Base-by-base conservation (phyloP, 2,888 invertebrate species). In the Proisotoma minuta region DNA sequence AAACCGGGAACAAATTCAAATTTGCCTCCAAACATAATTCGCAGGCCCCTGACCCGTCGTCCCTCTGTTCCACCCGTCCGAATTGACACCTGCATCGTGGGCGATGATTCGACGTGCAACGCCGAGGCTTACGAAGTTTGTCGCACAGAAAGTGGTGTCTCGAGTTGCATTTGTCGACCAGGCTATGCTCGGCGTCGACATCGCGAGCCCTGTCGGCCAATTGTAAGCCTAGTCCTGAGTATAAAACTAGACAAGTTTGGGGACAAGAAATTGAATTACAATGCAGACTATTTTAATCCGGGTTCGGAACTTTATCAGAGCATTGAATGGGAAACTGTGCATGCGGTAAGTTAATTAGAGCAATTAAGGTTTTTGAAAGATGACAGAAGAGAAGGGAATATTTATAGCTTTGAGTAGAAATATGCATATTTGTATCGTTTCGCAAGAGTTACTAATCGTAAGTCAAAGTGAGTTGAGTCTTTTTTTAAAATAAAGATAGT, bases 51-150 rank as follows among this genome's bases (percentile, higher is more conserved):
- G 18, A 69, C 70, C 15, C 65, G 70, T 15, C 54, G 67, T 18
- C 74, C 70, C 2, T 47, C 65, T 22, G 59, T 68, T 49, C 71
- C 69, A n/a, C 70, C 74, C 22, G 74, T 69, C 76, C 76, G 93
- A 72, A 94, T 94, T 65, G 94, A 94, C 77, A 94, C 94, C 0
- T 94, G 94, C 75, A 93, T 94, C 22, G 93, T 94, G 0, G 94
- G 93, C 0, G 93, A 94, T 73, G 90, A 91, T 73, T 87, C 89
- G 0, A 93, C 94, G 0, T 94, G 94, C 73, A 92, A 93, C 75
- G 84, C 85, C 59, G 87, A 89, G 0, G 89, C 92, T 76, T 88
- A 91, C 75, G 94, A 94, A 76, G 86, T 86, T 57, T 94, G 94
- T 75, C 84, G 87, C 65, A 94, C 92, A 0, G 91, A 91, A 78